Base-by-base conservation (phyloP, 1,140 invertebrate genomes). In the Orussus abietinus region DNA sequence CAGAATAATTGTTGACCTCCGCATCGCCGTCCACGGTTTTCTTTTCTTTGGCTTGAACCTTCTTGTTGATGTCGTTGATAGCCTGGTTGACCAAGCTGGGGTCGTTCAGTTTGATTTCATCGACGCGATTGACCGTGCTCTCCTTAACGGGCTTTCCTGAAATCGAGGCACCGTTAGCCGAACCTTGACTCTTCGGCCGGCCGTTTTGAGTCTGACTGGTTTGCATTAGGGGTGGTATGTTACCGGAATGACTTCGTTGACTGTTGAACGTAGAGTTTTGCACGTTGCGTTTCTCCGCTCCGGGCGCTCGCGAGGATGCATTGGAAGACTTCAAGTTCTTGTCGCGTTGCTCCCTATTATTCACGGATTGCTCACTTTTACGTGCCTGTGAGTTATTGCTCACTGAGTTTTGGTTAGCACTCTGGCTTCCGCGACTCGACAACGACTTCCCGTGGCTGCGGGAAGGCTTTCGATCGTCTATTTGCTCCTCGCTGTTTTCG, bases 401-500 rank as follows among this genome's bases (percentile, higher is more conserved):
- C 11, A 13, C 45, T 30, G 38, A 35, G 30, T 53, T 61, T 20
- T 50, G 48, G 9, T 37, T 42, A 4, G 37, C n/a, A 10, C 28
- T 30, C n/a, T 61, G 54, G 17, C 46, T 44, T 6, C 57, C 37
- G 19, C 66, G 57, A 12, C 38, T n/a, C 34, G 2, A 51, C 45
- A 66, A 66, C 11, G 47, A 42, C 13, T 64, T 65, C 19, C 67
- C 72, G 5, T 57, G 51, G 13, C 64, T 64, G n/a, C 67, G 66
- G 6, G 57, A 47, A 2, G 75, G 66, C 44, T 72, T 69, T 5
- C 58, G 51, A 14, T 73, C 69, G 13, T 76, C 72, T 3, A 60
- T 49, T n/a, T 70, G 68, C 5, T 71, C 70, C 13, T 84, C 81
- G 53, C 81, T 82, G 57, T 80, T 80, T 59, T 85, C 81, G 3